Evolutionary conservation across 1,140 invertebrate genomes (phyloP).

Genomic region (Oppia nitens): DNA sequence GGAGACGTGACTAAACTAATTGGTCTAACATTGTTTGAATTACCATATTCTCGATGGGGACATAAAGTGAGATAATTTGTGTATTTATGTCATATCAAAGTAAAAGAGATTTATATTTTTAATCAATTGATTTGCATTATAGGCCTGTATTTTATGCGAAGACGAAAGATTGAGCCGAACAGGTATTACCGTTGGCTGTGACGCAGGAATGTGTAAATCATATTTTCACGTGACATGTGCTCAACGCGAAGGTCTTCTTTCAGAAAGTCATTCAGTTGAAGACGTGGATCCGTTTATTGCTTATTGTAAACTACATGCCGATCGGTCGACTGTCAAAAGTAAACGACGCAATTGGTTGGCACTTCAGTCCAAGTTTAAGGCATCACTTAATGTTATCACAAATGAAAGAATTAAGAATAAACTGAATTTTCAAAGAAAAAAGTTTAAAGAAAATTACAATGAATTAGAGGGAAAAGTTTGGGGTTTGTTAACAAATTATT

Average conservation of each 20-base stretch:
- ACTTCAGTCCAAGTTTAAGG: conserved; percentile 53
- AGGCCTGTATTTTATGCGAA: conserved; percentile 61
- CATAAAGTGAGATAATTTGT: conserved; percentile 41
- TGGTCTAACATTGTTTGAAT: conserved; percentile 70
- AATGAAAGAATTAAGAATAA: conserved; percentile 6
- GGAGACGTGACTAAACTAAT: conserved; percentile 70
- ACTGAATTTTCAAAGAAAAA: background rate
- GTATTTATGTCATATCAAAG: background rate
- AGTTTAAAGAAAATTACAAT: background rate
- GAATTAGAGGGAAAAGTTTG: background rate
- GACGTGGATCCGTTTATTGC: conserved; percentile 94
- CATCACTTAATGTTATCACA: background rate
- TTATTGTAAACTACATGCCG: conserved; percentile 57
- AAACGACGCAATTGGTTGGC: conserved; percentile 71
- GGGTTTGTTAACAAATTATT: background rate
- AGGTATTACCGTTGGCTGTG: conserved; percentile 81
- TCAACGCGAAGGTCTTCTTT: conserved; percentile 74
- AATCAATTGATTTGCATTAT: background rate
- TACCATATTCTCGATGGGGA: conserved; percentile 88
- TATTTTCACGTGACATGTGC: conserved; percentile 97
- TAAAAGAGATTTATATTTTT: conserved; percentile 9
- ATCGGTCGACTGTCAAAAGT: conserved; percentile 27
- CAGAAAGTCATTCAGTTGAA: conserved; percentile 68
- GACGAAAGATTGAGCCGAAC: conserved; percentile 68
- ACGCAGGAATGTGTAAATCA: conserved; percentile 72